Evolutionary conservation across 2,888 invertebrate species (phyloP).

Genomic region (Eristalinus sepulchralis): DNA sequence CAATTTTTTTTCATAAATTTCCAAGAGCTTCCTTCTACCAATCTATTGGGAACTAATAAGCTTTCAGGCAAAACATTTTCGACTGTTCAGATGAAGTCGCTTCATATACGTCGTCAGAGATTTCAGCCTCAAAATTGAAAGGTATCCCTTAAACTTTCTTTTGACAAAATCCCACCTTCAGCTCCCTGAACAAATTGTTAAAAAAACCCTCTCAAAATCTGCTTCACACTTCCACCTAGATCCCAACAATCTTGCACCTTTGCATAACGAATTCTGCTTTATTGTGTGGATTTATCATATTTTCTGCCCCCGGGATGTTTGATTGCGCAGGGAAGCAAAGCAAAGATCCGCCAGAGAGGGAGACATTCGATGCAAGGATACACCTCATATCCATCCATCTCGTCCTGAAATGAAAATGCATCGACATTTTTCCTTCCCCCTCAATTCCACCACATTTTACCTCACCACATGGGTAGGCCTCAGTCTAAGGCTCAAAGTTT

Average conservation of each 20-base stretch:
- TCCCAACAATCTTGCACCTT: conserved; percentile 49
- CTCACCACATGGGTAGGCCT: conserved; percentile 38
- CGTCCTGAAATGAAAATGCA: conserved; percentile 52
- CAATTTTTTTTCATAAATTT: no score
- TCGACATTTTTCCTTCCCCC: conserved; percentile 32
- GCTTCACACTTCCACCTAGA: neutral
- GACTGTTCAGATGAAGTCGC: no score
- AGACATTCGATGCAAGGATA: conserved; percentile 50
- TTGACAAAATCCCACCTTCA: no score
- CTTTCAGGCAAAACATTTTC: no score
- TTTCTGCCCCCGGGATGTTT: conserved; percentile 67
- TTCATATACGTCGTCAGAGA: no score
- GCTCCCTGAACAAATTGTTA: no score
- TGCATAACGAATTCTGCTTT: conserved; percentile 29
- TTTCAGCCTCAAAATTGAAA: no score
- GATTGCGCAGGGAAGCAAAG: conserved; percentile 41
- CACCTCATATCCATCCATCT: neutral
- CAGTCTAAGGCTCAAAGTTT: neutral
- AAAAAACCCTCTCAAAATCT: neutral
- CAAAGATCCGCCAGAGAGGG: neutral
- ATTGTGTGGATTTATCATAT: conserved; percentile 69
- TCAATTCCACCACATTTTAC: neutral
- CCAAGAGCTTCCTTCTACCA: no score
- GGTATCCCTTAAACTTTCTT: neutral
- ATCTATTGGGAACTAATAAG: no score